Conservation (phyloP, 2,797 vertebrate species). For the Psittacula derbiana region DNA sequence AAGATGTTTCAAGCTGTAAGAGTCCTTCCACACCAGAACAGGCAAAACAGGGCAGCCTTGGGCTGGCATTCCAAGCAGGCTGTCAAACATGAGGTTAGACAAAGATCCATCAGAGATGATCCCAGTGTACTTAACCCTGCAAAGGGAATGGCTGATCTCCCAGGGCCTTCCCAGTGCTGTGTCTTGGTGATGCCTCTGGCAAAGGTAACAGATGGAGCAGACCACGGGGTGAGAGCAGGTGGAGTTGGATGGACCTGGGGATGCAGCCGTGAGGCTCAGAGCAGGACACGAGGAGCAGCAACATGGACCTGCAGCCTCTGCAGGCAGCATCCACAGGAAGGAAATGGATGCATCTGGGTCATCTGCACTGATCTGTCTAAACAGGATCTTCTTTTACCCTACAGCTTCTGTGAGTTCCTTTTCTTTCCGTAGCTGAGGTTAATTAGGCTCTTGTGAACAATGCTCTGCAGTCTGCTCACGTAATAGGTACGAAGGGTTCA, state of each 20-base stretch:
- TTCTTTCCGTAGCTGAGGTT: slow-evolving; percentile 24
- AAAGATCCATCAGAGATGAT: slow-evolving; percentile 5
- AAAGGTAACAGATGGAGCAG: not conserved
- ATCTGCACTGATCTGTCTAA: slow-evolving; percentile 57
- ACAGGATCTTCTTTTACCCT: slow-evolving; percentile 46
- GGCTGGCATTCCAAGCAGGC: not conserved
- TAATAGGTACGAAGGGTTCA: not conserved
- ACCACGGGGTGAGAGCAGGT: not conserved
- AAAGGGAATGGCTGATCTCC: not conserved
- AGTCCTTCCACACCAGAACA: not conserved
- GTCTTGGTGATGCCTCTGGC: not conserved
- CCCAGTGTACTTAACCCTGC: not conserved
- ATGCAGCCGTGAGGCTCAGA: not conserved
- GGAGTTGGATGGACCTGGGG: not conserved
- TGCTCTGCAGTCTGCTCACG: slow-evolving; percentile 20
- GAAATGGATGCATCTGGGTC: slow-evolving; percentile 49
- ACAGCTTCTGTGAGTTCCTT: slow-evolving; percentile 17
- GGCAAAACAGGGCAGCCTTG: not conserved
- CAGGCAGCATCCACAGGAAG: not conserved
- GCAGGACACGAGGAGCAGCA: not conserved
- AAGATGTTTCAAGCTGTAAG: not conserved
- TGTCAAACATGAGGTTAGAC: not conserved
- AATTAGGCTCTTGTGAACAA: slow-evolving; percentile 47
- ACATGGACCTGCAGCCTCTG: not conserved
- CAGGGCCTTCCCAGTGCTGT: not conserved